Base-by-base conservation (phyloP, 2,888 invertebrate genomes). In the Smittia aterrima region DNA sequence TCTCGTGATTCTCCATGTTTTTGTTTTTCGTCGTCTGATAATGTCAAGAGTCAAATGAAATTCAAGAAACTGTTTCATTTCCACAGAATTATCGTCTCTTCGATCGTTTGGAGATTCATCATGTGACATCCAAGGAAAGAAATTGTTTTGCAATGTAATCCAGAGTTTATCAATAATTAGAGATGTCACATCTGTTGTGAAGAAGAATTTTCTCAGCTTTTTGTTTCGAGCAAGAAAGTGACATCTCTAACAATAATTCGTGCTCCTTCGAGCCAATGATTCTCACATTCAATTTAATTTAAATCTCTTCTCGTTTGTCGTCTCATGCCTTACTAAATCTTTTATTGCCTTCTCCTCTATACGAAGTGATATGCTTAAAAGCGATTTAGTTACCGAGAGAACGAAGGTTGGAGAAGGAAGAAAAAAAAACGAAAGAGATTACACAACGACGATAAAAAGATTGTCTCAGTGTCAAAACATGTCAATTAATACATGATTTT, bases 391-490 rank as follows among this genome's bases (percentile, higher is more conserved):
- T 22, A 13, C 58, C 3, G n/a, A 18, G 18, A 18, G 58, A 58
- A 58, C 20, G 22, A 58, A 58, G 70, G 54, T 18, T 53, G 22
- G 47, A 18, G 32, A 32, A 18, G n/a, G 20, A 9, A 40, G 67
- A 54, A 54, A 32, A 32, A 18, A 27, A 70, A 54, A 25, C 11
- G 27, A 54, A 54, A 53, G 40, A 70, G 41, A 53, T 20, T 32
- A 38, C 72, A 62, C 24, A 27, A 62, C 22, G 20, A 27, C 62
- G 72, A 20, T 54, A 62, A 54, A 62, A 41, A 38, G 16, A 53
- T 72, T 72, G 72, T 72, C 72, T 24, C 72, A 62, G 72, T 72
- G 72, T 62, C 72, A 72, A 72, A 72, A 72, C 72, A 72, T 72
- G 72, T 72, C 72, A 72, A 72, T 72, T 64, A 27, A 64, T n/a